Evolutionary conservation across 2,888 invertebrate genomes (phyloP).

Genomic region (Erebia palarica): DNA sequence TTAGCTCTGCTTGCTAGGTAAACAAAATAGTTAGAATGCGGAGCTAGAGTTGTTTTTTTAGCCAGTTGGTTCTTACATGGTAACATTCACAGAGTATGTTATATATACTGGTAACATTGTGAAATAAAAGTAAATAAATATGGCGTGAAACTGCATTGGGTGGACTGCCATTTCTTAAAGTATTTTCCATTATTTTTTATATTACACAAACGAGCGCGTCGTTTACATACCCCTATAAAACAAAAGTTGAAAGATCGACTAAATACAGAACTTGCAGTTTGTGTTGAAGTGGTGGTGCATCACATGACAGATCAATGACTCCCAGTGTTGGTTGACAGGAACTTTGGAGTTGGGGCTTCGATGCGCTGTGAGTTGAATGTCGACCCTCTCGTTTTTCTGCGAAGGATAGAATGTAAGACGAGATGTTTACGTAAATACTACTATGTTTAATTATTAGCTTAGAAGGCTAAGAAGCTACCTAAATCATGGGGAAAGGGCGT

Average conservation of each 20-base stretch:
- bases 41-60: too few species aligned
- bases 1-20: too few species aligned
- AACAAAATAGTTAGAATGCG: background rate
- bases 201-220: background rate
- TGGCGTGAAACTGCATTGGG: conserved; percentile 59
- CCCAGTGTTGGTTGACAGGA: conserved; percentile 61
- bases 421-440: conserved; percentile 51
- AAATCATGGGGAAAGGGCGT: background rate
- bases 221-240: background rate
- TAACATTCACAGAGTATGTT: too few species aligned
- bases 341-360: conserved; percentile 57
- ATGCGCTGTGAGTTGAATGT: conserved; percentile 48
- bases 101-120: conserved; percentile 45
- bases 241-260: conserved; percentile 3
- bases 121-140: conserved; percentile 73
- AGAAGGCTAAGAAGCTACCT: conserved; percentile 9
- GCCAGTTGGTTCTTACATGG: too few species aligned
- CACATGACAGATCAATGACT: conserved; percentile 72
- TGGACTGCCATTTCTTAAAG: conserved; percentile 43
- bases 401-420: conserved; percentile 62
- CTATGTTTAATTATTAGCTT: conserved; percentile 48
- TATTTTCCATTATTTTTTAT: conserved; percentile 18
- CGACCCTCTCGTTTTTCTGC: conserved; percentile 60
- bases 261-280: conserved; percentile 20
- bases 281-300: conserved; percentile 45